Evolutionary conservation across 2,113 vertebrate species (phyloP).

Genomic region (Corythornis cristatus): DNA sequence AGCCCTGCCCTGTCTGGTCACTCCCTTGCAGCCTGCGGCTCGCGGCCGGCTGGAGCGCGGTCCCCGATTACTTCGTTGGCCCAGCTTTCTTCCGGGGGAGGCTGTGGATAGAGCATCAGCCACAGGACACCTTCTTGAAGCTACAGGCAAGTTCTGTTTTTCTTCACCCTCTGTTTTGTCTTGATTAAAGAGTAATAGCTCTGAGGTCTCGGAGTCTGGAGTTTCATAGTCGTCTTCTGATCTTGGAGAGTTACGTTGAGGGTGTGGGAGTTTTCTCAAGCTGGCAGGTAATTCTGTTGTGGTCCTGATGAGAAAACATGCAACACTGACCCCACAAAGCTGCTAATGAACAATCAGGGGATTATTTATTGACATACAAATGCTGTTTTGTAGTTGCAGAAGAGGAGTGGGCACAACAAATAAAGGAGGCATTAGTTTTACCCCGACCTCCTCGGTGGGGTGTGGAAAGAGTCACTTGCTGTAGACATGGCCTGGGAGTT

Average conservation of each 20-base stretch:
- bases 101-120: slow-evolving; percentile 80
- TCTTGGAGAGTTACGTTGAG: not conserved
- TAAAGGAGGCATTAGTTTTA: not conserved
- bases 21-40: slow-evolving; percentile 73
- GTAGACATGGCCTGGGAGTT: not conserved
- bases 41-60: slow-evolving; percentile 73
- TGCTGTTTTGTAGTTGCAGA: not conserved
- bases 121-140: slow-evolving; percentile 90
- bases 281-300: not conserved
- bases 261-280: not conserved
- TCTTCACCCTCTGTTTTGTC: not conserved
- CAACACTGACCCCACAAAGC: not conserved
- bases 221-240: not conserved
- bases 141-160: slow-evolving; percentile 78
- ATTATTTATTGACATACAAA: not conserved
- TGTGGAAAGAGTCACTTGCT: not conserved
- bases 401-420: not conserved
- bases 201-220: not conserved
- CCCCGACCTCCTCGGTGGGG: not conserved
- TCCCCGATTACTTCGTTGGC: slow-evolving; percentile 76
- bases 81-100: slow-evolving; percentile 88
- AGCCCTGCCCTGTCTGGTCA: not conserved
- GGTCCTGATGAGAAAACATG: not conserved
- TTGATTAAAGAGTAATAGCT: not conserved
- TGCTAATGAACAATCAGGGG: not conserved